These are phyloP conservation scores for Corapipo altera DNA, from an alignment of 2,113 vertebrate genomes.

Conservation along the genomic window DNA sequence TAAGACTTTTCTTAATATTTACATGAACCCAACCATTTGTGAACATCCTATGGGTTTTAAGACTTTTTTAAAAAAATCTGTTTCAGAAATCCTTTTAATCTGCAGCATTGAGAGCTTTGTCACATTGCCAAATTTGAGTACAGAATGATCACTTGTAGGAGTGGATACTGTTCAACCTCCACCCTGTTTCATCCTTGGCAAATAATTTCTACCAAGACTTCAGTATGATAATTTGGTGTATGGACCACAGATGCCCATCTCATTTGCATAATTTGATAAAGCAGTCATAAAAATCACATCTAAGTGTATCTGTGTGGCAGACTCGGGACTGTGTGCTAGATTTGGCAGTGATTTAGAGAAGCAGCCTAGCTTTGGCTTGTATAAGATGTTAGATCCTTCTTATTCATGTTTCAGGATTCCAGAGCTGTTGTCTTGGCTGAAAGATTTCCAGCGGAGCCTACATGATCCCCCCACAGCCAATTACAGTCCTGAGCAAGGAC, in stretches of 20 bases:
- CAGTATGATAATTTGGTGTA: neutral
- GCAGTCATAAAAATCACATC: neutral
- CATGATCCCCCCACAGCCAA: slow-evolving; percentile 85
- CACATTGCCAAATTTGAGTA: neutral
- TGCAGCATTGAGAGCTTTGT: neutral
- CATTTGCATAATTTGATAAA: neutral
- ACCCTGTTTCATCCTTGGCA: neutral
- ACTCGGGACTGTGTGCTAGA: neutral
- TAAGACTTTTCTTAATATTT: neutral
- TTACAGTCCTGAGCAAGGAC: slow-evolving; percentile 77
- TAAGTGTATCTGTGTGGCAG: neutral
- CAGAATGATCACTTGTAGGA: neutral
- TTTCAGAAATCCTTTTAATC: neutral
- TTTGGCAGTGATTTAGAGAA: neutral
- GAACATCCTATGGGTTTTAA: neutral
- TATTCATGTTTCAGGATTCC: slow-evolving; percentile 81
- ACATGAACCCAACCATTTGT: neutral
- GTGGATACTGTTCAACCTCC: neutral
- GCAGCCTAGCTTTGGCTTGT: neutral
- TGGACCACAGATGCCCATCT: neutral
- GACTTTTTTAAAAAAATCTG: neutral
- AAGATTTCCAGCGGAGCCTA: slow-evolving; percentile 83
- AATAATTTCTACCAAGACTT: neutral
- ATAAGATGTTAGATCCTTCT: neutral
- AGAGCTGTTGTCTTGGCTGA: slow-evolving; percentile 90